Evolutionary conservation across 1,140 invertebrate genomes (phyloP).

Genomic region (Cydia pomonella): DNA sequence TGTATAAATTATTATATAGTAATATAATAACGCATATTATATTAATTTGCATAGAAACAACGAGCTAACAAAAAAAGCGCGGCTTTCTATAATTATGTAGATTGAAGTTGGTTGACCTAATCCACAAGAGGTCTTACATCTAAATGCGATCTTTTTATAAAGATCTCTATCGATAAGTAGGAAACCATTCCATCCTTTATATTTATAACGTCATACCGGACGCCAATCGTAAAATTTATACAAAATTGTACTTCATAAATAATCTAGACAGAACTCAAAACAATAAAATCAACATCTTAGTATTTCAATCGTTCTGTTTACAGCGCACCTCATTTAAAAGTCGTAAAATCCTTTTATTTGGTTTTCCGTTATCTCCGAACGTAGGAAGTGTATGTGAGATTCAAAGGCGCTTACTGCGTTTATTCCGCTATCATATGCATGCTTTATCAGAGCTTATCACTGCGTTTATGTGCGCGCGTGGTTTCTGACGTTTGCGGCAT

Average conservation of each 20-base stretch:
- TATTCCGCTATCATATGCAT: not conserved
- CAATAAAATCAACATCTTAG: not conserved
- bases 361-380: not conserved
- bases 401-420: not conserved
- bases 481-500: not conserved
- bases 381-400: not conserved
- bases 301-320: constrained; percentile 1
- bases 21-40: too few relatives aligned
- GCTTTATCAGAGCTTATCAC: not conserved
- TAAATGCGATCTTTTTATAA: too few relatives aligned
- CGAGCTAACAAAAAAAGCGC: too few relatives aligned
- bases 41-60: too few relatives aligned
- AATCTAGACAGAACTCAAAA: not conserved
- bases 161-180: not conserved
- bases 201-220: not conserved
- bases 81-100: too few relatives aligned
- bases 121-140: too few relatives aligned
- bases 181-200: not conserved
- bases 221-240: not conserved
- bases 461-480: not conserved
- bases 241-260: not conserved
- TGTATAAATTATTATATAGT: too few relatives aligned
- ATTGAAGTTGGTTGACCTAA: too few relatives aligned
- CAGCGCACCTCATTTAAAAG: not conserved
- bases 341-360: not conserved